A percentile compares a stretch with the other conserved stretches of the same genome.
These are phyloP conservation scores for Lutra lutra DNA, from an alignment of 2,797 vertebrate genomes.

Conservation along the genomic window DNA sequence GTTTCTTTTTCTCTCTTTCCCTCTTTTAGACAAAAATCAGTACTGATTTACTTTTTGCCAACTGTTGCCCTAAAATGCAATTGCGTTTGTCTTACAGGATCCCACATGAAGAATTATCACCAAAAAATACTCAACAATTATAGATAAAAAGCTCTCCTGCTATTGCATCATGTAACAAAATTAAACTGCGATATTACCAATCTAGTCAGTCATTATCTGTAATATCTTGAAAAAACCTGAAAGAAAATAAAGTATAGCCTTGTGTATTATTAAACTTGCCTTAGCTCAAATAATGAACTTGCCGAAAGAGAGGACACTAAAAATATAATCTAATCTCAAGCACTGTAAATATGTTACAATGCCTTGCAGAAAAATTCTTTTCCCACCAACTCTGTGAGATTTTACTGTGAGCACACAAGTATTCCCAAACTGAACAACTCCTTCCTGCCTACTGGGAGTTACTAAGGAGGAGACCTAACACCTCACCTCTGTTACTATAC, in stretches of 20 bases:
- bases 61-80: neutral
- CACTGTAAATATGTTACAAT: constrained; percentile 22
- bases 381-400: neutral
- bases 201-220: neutral
- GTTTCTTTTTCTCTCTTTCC: neutral
- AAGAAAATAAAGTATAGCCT: neutral
- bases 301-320: constrained; percentile 19
- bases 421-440: neutral
- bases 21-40: neutral
- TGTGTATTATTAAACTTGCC: neutral
- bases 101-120: neutral
- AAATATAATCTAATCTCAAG: constrained; percentile 24
- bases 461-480: neutral
- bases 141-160: neutral
- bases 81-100: neutral
- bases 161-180: neutral
- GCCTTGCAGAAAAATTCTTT: constrained; percentile 18
- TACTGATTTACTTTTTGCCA: neutral
- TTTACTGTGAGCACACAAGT: neutral
- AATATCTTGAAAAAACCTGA: neutral
- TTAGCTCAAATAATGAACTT: constrained; percentile 14
- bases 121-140: neutral
- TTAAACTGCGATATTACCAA: neutral
- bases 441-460: neutral
- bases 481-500: neutral